phyloP scores from a whole-genome alignment of 2,797 vertebrate genomes.

The Babyrousa celebensis region DNA sequence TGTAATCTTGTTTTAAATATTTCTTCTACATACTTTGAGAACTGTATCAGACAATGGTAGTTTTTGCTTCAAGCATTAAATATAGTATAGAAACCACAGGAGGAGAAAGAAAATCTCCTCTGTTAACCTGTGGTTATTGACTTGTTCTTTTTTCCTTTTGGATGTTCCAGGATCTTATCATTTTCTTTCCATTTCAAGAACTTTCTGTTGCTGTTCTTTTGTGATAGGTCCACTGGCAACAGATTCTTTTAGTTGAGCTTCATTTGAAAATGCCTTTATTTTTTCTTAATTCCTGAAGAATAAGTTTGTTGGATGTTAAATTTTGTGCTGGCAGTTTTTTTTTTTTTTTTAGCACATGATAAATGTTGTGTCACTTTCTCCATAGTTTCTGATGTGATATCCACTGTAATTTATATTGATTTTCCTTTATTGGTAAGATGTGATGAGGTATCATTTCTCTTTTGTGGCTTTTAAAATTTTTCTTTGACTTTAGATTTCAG shows the following conservation, averaged over 20 bases:
- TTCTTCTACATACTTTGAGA: background rate
- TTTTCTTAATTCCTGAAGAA: background rate
- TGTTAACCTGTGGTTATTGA: background rate
- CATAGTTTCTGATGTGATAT: background rate
- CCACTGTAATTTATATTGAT: background rate
- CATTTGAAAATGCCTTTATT: background rate
- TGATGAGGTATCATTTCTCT: background rate
- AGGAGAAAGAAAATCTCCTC: background rate
- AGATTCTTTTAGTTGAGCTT: background rate
- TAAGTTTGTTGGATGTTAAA: background rate
- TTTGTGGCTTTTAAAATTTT: background rate
- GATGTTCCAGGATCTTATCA: slow-evolving; percentile 2
- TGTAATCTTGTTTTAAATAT: background rate
- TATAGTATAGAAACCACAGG: background rate
- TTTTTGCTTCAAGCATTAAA: background rate
- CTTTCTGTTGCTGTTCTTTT: background rate
- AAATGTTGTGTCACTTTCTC: background rate
- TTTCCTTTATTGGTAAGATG: background rate
- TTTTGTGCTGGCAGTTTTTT: background rate
- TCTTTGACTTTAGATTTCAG: background rate
- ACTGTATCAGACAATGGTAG: background rate
- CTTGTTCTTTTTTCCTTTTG: background rate
- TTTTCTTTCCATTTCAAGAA: background rate
- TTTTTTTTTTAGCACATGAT: background rate
- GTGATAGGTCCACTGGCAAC: background rate